A percentile compares a stretch with the other conserved stretches of the same genome.
These are phyloP conservation scores for Catostylus mosaicus DNA, from an alignment of 30 jellyfish, hydroid and myxozoan species.

Conservation along the genomic window DNA sequence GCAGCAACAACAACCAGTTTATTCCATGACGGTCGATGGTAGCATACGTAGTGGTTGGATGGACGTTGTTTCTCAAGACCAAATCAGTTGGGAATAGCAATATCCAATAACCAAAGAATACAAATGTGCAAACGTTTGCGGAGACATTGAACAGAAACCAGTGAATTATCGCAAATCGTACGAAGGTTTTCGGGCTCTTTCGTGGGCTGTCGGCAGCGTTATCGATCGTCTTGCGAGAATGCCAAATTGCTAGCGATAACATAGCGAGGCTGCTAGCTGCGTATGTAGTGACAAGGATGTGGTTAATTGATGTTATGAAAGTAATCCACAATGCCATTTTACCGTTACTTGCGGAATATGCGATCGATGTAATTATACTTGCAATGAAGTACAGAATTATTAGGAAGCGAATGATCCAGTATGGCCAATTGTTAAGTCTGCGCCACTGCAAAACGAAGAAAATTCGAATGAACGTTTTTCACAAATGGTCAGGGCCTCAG, in stretches of 20 bases:
- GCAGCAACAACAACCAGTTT: constrained; percentile 43
- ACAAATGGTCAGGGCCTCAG: too few relatives aligned
- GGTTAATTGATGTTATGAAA: constrained; percentile 66
- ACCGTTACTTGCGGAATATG: constrained; percentile 18
- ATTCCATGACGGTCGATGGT: constrained; percentile 86
- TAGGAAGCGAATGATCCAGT: constrained; percentile 54
- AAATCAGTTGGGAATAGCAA: constrained; percentile 28
- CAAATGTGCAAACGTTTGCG: constrained; percentile 45
- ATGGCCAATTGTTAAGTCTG: constrained; percentile 24
- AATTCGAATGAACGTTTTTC: too few relatives aligned
- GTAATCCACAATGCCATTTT: constrained; percentile 40
- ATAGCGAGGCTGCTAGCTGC: constrained; percentile 41
- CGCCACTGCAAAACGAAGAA: constrained; percentile 39
- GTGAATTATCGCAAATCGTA: constrained; percentile 19
- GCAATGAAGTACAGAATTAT: constrained; percentile 34
- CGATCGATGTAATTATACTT: constrained; percentile 27
- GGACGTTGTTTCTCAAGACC: neutral
- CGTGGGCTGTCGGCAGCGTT: neutral
- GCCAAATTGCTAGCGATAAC: neutral
- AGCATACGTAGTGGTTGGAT: neutral
- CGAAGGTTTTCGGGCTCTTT: neutral
- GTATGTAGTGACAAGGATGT: constrained; percentile 58
- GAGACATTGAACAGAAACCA: constrained; percentile 80
- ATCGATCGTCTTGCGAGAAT: constrained; percentile 11
- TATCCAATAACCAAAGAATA: constrained; percentile 68